phyloP scores from a whole-genome alignment of 2,113 vertebrate genomes.

The Zingel zingel region DNA sequence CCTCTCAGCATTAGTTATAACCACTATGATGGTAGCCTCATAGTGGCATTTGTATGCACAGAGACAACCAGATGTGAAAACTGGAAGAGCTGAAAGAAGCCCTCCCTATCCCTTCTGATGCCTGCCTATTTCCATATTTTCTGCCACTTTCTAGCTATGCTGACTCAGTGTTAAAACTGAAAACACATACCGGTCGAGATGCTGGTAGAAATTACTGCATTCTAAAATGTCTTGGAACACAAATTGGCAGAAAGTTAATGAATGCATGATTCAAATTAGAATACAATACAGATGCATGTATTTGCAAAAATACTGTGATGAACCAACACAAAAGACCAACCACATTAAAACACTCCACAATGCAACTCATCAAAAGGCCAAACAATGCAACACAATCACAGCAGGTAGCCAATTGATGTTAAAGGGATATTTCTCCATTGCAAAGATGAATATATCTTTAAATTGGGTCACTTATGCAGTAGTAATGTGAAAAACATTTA shows the following conservation, averaged over 20 bases:
- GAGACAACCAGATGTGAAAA: conserved; percentile 66
- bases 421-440: too few species aligned
- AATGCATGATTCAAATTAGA: conserved; percentile 7
- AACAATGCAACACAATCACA: background rate
- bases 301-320: background rate
- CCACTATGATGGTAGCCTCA: conserved; percentile 27
- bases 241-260: background rate
- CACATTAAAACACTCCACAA: conserved; percentile 7
- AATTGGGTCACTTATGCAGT: too few species aligned
- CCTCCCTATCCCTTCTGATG: background rate
- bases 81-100: conserved; percentile 34
- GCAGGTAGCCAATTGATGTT: too few species aligned
- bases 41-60: conserved; percentile 48
- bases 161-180: conserved; percentile 38
- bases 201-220: background rate
- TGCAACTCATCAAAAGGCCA: background rate
- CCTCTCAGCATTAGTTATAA: conserved; percentile 29
- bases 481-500: too few species aligned
- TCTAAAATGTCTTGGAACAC: background rate
- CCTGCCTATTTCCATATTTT: conserved; percentile 26
- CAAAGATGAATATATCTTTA: too few species aligned
- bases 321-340: background rate
- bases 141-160: conserved; percentile 28
- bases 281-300: background rate
- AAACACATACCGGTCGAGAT: conserved; percentile 9